Evolutionary conservation across 2,113 vertebrate species (phyloP).

Genomic region (Micronycteris hirsuta): DNA sequence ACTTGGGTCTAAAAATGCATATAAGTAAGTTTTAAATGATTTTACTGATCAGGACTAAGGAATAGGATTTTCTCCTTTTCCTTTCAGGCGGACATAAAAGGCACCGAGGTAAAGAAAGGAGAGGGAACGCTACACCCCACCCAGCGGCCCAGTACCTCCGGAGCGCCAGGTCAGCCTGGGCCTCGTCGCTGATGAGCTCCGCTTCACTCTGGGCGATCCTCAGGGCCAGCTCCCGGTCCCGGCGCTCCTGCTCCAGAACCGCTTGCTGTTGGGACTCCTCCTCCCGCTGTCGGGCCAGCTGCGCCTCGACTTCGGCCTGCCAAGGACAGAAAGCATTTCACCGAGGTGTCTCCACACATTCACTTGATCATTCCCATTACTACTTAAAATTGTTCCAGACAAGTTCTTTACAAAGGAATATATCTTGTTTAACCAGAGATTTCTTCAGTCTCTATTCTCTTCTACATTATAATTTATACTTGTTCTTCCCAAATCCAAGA

Average conservation of each 20-base stretch:
- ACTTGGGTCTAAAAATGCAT: background rate
- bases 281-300: constrained; percentile 89
- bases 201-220: constrained; percentile 94
- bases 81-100: background rate
- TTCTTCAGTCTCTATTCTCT: background rate
- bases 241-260: constrained; percentile 92
- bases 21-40: background rate
- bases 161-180: constrained; percentile 81
- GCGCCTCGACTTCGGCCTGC: constrained; percentile 92
- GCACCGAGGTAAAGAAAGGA: background rate
- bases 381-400: background rate
- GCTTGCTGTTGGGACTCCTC: constrained; percentile 89
- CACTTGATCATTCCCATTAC: background rate
- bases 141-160: constrained; percentile 85
- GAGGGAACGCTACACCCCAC: rapidly evolving
- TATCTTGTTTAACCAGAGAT: background rate
- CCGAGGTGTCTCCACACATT: background rate
- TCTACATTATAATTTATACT: background rate
- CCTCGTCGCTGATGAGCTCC: constrained; percentile 94
- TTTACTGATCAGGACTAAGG: background rate
- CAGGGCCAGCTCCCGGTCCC: constrained; percentile 94
- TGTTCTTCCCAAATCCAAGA: background rate
- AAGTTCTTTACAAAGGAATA: background rate
- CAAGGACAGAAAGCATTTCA: background rate
- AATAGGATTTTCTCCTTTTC: background rate